phyloP scores from a whole-genome alignment of 1,140 invertebrate genomes.

The Hypothenemus hampei region DNA sequence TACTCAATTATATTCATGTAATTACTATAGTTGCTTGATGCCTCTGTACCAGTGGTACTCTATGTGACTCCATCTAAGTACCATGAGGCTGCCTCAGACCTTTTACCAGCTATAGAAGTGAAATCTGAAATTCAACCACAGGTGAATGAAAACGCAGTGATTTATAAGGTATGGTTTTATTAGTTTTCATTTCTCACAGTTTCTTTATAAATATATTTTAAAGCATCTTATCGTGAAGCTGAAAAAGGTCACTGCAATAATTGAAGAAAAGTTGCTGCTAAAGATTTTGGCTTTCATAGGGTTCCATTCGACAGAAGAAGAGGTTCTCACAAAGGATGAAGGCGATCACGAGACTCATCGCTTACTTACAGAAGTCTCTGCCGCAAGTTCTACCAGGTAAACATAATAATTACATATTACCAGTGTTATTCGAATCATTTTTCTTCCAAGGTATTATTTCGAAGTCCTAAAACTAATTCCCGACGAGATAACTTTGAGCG shows the following conservation, averaged over 20 bases:
- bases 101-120: constrained; percentile 60
- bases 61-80: constrained; percentile 56
- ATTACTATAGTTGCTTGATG: constrained; percentile 65
- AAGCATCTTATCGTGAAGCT: constrained; percentile 76
- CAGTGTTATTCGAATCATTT: background rate
- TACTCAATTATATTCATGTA: background rate
- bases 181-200: background rate
- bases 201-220: constrained; percentile 37
- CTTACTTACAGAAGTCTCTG: constrained; percentile 72
- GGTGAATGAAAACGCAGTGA: constrained; percentile 68
- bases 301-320: constrained; percentile 58
- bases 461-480: constrained; percentile 76
- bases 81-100: constrained; percentile 34
- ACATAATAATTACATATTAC: background rate
- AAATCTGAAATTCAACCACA: constrained; percentile 63
- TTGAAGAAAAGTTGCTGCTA: constrained; percentile 85
- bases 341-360: constrained; percentile 70
- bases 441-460: constrained; percentile 73
- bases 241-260: constrained; percentile 75
- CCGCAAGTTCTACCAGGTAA: constrained; percentile 74
- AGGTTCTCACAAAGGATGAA: constrained; percentile 56
- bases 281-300: constrained; percentile 65
- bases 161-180: constrained; percentile 56
- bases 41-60: constrained; percentile 76
- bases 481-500: constrained; percentile 74